phyloP scores from a whole-genome alignment of 2,888 invertebrate genomes.

The Graphium colonna region DNA sequence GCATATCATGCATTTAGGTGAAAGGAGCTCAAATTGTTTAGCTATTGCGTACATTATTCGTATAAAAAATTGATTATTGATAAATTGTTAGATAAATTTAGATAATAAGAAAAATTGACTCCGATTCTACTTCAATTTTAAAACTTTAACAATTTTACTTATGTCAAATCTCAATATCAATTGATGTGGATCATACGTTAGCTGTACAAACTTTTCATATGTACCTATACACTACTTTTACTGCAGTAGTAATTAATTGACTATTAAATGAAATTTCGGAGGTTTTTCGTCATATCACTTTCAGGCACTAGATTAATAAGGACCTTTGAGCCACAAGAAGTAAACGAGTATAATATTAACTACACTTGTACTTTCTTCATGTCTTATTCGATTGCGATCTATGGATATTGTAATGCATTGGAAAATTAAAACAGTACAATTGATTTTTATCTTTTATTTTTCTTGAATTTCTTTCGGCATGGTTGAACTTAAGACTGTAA shows the following conservation, averaged over 20 bases:
- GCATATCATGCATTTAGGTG: constrained; percentile 27
- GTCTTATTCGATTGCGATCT: constrained; percentile 19
- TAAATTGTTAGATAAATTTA: constrained; percentile 23
- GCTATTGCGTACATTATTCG: constrained; percentile 12
- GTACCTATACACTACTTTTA: constrained; percentile 14
- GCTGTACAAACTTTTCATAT: constrained; percentile 12
- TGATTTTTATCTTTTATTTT: constrained; percentile 8
- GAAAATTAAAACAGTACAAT: constrained; percentile 23
- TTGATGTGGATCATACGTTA: constrained; percentile 9
- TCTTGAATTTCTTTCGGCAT: no score
- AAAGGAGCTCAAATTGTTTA: constrained; percentile 25
- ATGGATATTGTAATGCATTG: constrained; percentile 27
- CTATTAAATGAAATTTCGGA: constrained; percentile 9
- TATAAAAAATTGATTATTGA: constrained; percentile 10
- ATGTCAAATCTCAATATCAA: constrained; percentile 15
- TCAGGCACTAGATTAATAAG: constrained; percentile 20
- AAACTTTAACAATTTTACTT: constrained; percentile 7
- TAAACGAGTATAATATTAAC: constrained; percentile 20
- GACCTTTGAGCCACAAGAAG: constrained; percentile 13
- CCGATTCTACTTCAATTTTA: constrained; percentile 15
- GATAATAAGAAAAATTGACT: constrained; percentile 6
- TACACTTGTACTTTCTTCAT: constrained; percentile 25
- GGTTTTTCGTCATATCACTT: constrained; percentile 24
- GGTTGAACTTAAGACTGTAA: no score
- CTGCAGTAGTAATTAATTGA: constrained; percentile 13